A percentile compares a stretch with the other conserved stretches of the same genome.
Conservation (phyloP, 2,888 invertebrate species). For the Drosophila cognata region DNA sequence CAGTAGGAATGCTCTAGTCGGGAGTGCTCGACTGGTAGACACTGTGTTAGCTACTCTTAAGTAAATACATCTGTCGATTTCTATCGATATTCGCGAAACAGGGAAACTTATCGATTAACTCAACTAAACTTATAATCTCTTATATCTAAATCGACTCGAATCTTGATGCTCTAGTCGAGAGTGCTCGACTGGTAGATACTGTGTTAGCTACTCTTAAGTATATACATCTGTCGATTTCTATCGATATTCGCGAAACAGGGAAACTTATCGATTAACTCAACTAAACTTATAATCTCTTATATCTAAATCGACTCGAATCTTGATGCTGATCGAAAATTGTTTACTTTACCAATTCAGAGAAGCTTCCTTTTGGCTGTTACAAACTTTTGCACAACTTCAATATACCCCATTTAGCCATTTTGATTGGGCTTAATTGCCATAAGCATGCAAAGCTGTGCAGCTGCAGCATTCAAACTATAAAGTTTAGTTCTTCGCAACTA, state of each 20-base stretch:
- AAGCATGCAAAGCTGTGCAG: conserved; percentile 51
- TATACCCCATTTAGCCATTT: background rate
- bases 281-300: background rate
- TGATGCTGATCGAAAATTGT: background rate
- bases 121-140: background rate
- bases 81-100: background rate
- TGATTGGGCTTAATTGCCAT: conserved; percentile 45
- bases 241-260: background rate
- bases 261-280: background rate
- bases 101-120: background rate
- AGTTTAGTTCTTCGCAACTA: conserved; percentile 36
- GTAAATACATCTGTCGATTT: background rate
- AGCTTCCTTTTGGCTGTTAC: background rate
- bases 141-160: background rate
- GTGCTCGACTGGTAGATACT: background rate
- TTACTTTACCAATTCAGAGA: background rate
- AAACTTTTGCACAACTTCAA: conserved; percentile 4
- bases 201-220: background rate
- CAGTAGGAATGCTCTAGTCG: background rate
- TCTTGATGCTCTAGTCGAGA: background rate
- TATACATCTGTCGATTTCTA: background rate
- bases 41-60: background rate
- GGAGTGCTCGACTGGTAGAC: background rate
- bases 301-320: background rate
- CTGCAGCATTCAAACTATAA: conserved; percentile 58